These are phyloP conservation scores for Embidobia sp. DNA, from an alignment of 2,888 invertebrate species.

Conservation along the genomic window DNA sequence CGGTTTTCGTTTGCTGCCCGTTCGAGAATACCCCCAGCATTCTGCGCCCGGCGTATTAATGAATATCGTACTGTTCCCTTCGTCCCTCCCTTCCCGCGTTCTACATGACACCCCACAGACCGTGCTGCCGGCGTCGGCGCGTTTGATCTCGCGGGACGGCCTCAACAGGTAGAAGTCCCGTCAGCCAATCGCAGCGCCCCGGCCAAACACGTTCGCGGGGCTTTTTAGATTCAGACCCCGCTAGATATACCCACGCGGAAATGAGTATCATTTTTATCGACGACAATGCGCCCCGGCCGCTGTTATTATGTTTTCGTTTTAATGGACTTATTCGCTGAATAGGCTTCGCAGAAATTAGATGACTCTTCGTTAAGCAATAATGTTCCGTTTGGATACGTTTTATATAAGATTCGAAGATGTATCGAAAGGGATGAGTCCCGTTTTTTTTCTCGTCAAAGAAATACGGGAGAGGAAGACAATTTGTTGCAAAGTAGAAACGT, in stretches of 20 bases:
- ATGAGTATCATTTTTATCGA: constrained; percentile 51
- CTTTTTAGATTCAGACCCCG: constrained; percentile 49
- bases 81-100: constrained; percentile 66
- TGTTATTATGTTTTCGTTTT: constrained; percentile 24
- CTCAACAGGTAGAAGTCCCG: constrained; percentile 73
- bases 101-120: constrained; percentile 78
- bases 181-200: constrained; percentile 72
- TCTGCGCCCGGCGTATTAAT: constrained; percentile 72
- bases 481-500: too few species aligned
- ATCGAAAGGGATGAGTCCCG: too few species aligned
- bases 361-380: background rate
- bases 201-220: constrained; percentile 68
- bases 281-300: constrained; percentile 22
- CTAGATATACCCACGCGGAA: constrained; percentile 69
- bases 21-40: constrained; percentile 74
- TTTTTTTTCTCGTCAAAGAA: too few species aligned
- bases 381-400: too few species aligned
- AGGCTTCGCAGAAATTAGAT: constrained; percentile 23
- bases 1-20: too few species aligned
- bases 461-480: too few species aligned
- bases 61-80: constrained; percentile 71
- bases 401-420: too few species aligned
- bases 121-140: constrained; percentile 73
- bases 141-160: constrained; percentile 75
- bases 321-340: background rate